Conservation (phyloP, 2,797 vertebrate genomes). For the Artibeus lituratus region DNA sequence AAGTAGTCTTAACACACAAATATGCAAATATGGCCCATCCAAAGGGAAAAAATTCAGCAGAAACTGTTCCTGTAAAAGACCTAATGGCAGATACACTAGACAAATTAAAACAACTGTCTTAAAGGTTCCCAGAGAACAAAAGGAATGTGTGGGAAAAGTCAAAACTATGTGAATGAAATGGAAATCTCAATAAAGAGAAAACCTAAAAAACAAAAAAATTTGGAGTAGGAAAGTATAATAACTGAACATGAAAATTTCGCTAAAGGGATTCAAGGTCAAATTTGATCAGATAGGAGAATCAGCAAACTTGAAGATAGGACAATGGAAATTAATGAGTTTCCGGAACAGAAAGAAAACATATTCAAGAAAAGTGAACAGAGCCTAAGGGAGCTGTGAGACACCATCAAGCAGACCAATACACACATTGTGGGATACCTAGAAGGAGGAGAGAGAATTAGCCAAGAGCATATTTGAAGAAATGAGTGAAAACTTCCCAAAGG, state of each 20-base stretch:
- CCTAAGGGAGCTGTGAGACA: background rate
- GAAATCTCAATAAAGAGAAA: background rate
- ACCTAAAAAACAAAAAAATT: background rate
- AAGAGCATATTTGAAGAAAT: background rate
- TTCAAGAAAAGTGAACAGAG: background rate
- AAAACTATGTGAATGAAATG: background rate
- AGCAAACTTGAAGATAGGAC: background rate
- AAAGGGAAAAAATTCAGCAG: background rate
- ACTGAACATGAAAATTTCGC: background rate
- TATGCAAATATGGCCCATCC: background rate
- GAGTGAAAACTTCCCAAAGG: background rate
- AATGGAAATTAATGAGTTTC: background rate
- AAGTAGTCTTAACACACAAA: background rate
- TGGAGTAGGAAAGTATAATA: background rate
- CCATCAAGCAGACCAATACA: background rate
- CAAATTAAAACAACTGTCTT: background rate
- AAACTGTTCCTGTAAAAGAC: background rate
- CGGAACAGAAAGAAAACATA: background rate
- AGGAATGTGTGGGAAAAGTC: background rate
- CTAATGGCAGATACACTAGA: background rate
- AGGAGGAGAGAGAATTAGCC: background rate
- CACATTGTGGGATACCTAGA: background rate
- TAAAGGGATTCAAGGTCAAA: background rate
- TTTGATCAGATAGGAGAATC: background rate
- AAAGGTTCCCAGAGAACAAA: background rate